phyloP scores from a whole-genome alignment of 2,113 vertebrate genomes.

The Phrynosoma platyrhinos region DNA sequence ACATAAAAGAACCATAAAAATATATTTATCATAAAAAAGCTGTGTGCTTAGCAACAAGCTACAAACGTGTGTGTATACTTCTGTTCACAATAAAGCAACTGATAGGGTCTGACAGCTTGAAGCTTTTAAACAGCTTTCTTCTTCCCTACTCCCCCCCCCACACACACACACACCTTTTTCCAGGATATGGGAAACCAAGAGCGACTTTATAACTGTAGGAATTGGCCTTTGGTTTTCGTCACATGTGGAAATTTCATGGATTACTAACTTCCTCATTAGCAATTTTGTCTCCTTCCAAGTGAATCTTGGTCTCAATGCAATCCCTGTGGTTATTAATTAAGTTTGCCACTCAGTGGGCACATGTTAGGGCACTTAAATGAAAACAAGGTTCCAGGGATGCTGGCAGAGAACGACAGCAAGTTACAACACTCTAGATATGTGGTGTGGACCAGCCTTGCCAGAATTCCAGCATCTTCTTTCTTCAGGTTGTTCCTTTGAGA shows the following conservation, averaged over 20 bases:
- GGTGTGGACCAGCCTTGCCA: neutral
- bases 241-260: conserved; percentile 32
- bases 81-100: conserved; percentile 68
- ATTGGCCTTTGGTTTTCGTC: neutral
- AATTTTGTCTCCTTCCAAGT: neutral
- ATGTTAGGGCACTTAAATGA: neutral
- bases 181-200: conserved; percentile 11
- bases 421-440: neutral
- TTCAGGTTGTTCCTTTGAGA: neutral
- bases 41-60: conserved; percentile 54
- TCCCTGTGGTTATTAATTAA: conserved; percentile 17
- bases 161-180: conserved; percentile 50
- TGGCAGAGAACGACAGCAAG: neutral
- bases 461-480: neutral
- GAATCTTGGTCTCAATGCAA: neutral
- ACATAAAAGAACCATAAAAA: conserved; percentile 73
- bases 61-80: conserved; percentile 69
- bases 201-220: neutral
- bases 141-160: conserved; percentile 50
- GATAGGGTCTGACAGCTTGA: conserved; percentile 67
- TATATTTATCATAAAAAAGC: conserved; percentile 62
- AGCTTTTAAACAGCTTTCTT: conserved; percentile 68
- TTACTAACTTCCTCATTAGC: conserved; percentile 21
- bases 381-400: neutral
- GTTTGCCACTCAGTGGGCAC: neutral